Conservation (phyloP, 2,888 invertebrate genomes). For the Acanthoscelides obtectus region DNA sequence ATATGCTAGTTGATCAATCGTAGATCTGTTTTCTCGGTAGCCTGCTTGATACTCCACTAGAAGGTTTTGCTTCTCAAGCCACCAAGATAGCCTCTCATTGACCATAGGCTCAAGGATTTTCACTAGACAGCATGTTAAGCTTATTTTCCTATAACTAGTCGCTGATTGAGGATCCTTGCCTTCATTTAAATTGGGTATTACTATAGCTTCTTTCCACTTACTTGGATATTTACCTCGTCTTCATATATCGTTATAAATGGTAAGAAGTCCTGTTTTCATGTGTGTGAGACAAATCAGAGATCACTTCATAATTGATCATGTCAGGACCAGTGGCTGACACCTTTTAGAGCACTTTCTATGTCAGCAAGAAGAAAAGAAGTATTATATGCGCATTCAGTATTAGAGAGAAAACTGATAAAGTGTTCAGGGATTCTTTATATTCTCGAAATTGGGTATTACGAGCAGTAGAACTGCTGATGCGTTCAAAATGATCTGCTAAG, state of each 20-base stretch:
- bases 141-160: constrained; percentile 9
- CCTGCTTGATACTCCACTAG: constrained; percentile 4
- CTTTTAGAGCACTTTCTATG: too few species aligned
- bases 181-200: constrained; percentile 9
- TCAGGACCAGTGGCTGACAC: background rate
- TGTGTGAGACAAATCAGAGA: too few species aligned
- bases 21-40: constrained; percentile 2
- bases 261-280: too few species aligned
- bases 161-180: constrained; percentile 3
- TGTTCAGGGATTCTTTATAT: too few species aligned
- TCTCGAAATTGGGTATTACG: too few species aligned
- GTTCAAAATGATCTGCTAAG: too few species aligned
- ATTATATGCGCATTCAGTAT: too few species aligned
- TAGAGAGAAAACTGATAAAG: too few species aligned
- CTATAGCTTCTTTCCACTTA: constrained; percentile 7
- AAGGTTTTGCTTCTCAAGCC: constrained; percentile 5
- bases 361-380: too few species aligned
- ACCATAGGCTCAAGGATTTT: constrained; percentile 14
- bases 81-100: constrained; percentile 6
- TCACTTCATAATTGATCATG: background rate
- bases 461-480: too few species aligned
- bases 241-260: constrained; percentile 11
- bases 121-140: constrained; percentile 9
- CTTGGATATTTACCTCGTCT: constrained; percentile 2
- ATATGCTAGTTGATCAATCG: constrained; percentile 2